These are phyloP conservation scores for Lepidurus packardi DNA, from an alignment of 1,140 invertebrate species.

Conservation along the genomic window DNA sequence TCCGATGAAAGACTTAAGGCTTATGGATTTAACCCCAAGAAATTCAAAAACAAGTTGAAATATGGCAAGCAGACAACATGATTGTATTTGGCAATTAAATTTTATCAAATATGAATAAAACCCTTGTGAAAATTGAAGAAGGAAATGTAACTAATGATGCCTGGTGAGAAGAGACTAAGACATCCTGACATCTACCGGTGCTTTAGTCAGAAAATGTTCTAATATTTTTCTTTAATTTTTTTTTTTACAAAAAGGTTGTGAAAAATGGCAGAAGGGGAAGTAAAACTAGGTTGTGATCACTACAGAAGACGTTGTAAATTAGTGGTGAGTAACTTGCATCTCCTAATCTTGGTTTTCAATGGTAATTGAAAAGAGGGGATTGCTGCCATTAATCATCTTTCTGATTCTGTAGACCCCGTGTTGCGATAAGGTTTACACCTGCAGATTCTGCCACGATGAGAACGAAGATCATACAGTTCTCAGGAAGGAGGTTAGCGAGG, in stretches of 20 bases:
- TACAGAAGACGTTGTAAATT: conserved; percentile 74
- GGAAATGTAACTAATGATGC: no score
- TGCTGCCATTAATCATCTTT: neutral
- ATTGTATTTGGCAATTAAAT: conserved; percentile 3
- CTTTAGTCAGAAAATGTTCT: neutral
- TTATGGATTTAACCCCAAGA: conserved; percentile 88
- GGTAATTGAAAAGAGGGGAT: neutral
- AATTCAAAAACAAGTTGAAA: conserved; percentile 65
- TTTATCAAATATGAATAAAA: neutral
- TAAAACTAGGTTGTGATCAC: conserved; percentile 60
- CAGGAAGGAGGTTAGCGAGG: conserved; percentile 68
- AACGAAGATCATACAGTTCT: conserved; percentile 74
- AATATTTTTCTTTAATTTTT: neutral
- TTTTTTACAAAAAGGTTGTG: neutral
- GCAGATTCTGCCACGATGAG: conserved; percentile 82
- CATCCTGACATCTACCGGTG: no score
- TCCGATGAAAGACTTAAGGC: conserved; percentile 73
- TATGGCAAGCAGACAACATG: conserved; percentile 46
- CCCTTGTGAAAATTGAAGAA: neutral
- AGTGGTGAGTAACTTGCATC: conserved; percentile 55
- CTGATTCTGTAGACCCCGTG: conserved; percentile 64
- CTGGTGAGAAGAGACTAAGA: no score
- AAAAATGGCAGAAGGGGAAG: conserved; percentile 33
- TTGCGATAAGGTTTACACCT: conserved; percentile 79
- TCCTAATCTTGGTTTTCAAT: neutral